Evolutionary conservation across 35 echinoderm and acorn worm genomes (phyloP).

Genomic region (Apostichopus parvimensis): DNA sequence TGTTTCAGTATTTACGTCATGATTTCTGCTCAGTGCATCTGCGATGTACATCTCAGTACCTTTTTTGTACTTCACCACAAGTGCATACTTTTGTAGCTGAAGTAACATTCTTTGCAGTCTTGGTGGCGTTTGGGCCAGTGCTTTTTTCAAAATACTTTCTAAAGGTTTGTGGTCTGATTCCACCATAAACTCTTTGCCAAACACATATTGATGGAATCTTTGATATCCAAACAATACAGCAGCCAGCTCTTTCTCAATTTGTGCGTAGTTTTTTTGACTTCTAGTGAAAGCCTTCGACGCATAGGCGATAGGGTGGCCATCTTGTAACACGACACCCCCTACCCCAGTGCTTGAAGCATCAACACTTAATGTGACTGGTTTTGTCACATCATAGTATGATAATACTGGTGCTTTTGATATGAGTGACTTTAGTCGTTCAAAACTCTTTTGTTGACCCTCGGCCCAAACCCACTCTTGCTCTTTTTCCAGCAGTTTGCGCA

Average conservation of each 20-base stretch:
- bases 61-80: constrained; percentile 40
- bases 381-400: constrained; percentile 14
- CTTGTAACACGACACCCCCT: constrained; percentile 29
- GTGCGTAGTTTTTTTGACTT: not conserved
- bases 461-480: not conserved
- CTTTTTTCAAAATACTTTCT: constrained; percentile 28
- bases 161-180: constrained; percentile 60
- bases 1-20: not conserved
- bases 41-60: constrained; percentile 53
- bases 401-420: constrained; percentile 32
- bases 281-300: constrained; percentile 41
- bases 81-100: constrained; percentile 30
- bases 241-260: constrained; percentile 60
- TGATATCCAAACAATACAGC: constrained; percentile 47
- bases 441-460: constrained; percentile 23
- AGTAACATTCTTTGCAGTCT: constrained; percentile 41
- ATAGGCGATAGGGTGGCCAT: constrained; percentile 27
- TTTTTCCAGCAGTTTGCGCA: not conserved
- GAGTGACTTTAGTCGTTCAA: not conserved
- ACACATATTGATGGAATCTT: constrained; percentile 54
- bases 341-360: constrained; percentile 19
- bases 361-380: constrained; percentile 1
- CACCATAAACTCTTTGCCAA: constrained; percentile 23
- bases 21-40: constrained; percentile 41
- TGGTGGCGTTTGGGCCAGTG: not conserved